Percentiles rank a stretch among this genome's conserved stretches.
Conservation (phyloP, 2,113 vertebrate genomes). For the Lichenostomus cassidix region DNA sequence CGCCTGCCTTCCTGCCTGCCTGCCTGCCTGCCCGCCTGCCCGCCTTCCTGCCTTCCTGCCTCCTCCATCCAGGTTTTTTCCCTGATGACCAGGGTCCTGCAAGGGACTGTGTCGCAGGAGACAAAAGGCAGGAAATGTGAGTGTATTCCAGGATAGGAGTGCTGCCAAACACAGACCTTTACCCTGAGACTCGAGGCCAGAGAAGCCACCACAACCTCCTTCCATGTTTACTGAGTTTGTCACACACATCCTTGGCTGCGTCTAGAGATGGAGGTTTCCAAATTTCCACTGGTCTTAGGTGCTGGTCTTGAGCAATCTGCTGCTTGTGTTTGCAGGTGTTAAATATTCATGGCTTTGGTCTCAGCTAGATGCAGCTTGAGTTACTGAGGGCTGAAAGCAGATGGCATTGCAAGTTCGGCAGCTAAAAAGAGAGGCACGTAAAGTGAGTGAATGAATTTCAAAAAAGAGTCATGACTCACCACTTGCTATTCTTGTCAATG, state of each 20-base stretch:
- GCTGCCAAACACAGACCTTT: not conserved
- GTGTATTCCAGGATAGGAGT: not conserved
- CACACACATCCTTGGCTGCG: not conserved
- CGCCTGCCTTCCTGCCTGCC: too few species aligned
- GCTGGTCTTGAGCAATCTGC: not conserved
- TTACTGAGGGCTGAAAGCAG: constrained; percentile 14
- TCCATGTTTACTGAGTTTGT: not conserved
- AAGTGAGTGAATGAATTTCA: constrained; percentile 41
- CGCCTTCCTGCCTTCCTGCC: too few species aligned
- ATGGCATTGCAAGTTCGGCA: not conserved
- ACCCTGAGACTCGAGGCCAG: not conserved
- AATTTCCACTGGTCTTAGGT: not conserved
- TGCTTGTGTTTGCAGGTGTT: not conserved
- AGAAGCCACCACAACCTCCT: not conserved
- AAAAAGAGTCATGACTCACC: constrained; percentile 39
- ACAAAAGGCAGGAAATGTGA: not conserved
- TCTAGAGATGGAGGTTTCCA: not conserved
- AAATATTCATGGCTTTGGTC: constrained; percentile 28
- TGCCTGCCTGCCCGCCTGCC: too few species aligned
- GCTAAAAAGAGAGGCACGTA: not conserved
- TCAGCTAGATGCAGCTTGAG: not conserved
- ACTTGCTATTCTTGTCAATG: constrained; percentile 14
- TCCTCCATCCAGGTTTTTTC: too few species aligned
- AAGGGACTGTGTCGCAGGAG: not conserved
- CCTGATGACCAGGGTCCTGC: accelerated